phyloP scores from a whole-genome alignment of 2,113 vertebrate genomes.

The Tragelaphus strepsiceros region DNA sequence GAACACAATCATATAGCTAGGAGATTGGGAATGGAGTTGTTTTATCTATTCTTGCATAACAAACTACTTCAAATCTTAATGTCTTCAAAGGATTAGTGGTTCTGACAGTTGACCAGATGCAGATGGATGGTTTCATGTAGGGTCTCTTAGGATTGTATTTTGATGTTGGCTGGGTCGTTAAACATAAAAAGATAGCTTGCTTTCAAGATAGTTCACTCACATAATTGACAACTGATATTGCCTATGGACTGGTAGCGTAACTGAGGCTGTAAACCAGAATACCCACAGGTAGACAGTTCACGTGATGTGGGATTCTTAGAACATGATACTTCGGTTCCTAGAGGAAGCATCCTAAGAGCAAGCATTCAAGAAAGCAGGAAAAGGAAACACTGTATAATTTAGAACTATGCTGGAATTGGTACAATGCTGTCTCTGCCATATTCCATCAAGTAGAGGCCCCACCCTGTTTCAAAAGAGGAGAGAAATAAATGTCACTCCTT shows the following conservation, averaged over 20 bases:
- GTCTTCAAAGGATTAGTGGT: background rate
- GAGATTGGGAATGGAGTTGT: background rate
- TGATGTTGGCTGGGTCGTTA: background rate
- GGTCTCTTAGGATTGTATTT: background rate
- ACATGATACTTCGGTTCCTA: background rate
- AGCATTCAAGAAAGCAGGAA: background rate
- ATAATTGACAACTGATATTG: background rate
- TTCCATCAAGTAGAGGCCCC: background rate
- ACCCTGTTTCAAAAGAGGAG: background rate
- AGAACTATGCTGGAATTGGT: background rate
- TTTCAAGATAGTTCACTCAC: background rate
- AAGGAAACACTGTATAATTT: background rate
- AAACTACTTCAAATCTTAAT: background rate
- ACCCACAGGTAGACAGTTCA: background rate
- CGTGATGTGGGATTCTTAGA: background rate
- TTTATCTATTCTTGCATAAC: background rate
- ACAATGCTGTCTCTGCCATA: background rate
- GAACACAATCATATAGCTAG: background rate
- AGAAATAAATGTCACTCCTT: background rate
- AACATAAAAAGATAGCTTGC: background rate
- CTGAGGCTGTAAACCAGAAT: background rate
- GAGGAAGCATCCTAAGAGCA: background rate
- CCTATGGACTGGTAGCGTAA: accelerated
- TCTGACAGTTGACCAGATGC: background rate
- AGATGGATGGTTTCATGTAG: background rate